Conservation (phyloP, 2,888 invertebrate species). For the Rhagonycha lutea region DNA sequence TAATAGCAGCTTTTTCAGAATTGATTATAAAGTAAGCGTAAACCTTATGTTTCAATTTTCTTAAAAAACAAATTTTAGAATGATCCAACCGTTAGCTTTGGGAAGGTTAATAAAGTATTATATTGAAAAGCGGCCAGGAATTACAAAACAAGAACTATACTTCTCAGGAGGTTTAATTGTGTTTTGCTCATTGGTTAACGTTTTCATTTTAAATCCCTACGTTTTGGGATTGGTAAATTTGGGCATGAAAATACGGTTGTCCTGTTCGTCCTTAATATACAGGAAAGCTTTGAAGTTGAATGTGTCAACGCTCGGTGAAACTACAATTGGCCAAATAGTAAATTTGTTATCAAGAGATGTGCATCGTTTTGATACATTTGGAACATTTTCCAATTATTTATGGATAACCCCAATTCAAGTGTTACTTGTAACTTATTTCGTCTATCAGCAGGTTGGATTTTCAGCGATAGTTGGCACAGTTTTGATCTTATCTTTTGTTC, state of each 20-base stretch:
- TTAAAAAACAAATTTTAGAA: conserved; percentile 36
- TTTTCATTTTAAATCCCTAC: conserved; percentile 87
- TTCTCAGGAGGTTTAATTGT: conserved; percentile 78
- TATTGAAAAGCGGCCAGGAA: conserved; percentile 49
- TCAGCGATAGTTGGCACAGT: conserved; percentile 62
- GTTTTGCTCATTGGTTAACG: conserved; percentile 74
- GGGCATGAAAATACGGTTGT: conserved; percentile 85
- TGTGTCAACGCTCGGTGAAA: conserved; percentile 74
- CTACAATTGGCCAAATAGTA: conserved; percentile 76
- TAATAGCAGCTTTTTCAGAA: conserved; percentile 48
- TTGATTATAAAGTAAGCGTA: conserved; percentile 7
- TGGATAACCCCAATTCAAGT: conserved; percentile 84
- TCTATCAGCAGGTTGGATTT: conserved; percentile 67
- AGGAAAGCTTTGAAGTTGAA: conserved; percentile 65
- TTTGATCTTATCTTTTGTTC: conserved; percentile 57
- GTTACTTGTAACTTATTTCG: conserved; percentile 71
- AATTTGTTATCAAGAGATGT: conserved; percentile 96
- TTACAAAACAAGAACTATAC: conserved; percentile 66
- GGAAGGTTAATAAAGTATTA: conserved; percentile 68
- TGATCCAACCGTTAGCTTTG: conserved; percentile 59
- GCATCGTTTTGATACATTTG: conserved; percentile 82
- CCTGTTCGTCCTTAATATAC: conserved; percentile 83
- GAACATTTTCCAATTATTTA: conserved; percentile 79
- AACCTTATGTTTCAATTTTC: neutral
- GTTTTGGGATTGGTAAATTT: conserved; percentile 84